These are phyloP conservation scores for Lysiphlebus fabarum DNA, from an alignment of 1,140 invertebrate species.

Conservation along the genomic window DNA sequence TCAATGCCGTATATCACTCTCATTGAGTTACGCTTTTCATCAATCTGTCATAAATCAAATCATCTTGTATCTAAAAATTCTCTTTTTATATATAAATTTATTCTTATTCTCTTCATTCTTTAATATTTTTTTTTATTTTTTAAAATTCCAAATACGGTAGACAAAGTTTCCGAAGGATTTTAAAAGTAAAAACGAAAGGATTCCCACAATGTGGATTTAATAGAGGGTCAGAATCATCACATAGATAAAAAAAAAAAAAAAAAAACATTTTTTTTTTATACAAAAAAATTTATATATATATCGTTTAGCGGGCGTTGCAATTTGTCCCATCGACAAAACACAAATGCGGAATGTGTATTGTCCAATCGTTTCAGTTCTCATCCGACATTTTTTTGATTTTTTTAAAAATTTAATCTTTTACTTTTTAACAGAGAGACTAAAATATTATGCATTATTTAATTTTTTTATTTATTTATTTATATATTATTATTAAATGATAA, in stretches of 20 bases:
- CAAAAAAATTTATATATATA: constrained; percentile 38
- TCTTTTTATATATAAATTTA: background rate
- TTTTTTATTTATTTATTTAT: too few species aligned
- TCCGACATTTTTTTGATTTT: constrained; percentile 22
- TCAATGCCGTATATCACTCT: background rate
- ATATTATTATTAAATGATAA: too few species aligned
- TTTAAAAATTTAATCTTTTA: constrained; percentile 19
- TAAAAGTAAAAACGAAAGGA: constrained; percentile 1
- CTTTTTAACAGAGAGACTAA: background rate
- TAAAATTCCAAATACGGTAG: background rate
- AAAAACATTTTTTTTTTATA: background rate
- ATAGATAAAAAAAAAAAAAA: constrained; percentile 22
- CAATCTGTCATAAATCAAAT: constrained; percentile 11
- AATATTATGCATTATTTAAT: too few species aligned
- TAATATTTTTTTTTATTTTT: background rate
- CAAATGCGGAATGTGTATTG: constrained; percentile 47
- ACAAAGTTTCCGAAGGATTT: background rate
- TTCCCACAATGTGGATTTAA: constrained; percentile 26
- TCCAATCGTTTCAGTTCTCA: constrained; percentile 21
- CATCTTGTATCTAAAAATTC: background rate
- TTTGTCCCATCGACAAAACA: constrained; percentile 52
- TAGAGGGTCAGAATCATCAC: constrained; percentile 29
- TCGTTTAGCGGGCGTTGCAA: constrained; percentile 49
- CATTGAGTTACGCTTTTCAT: constrained; percentile 11
- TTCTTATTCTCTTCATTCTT: background rate